Evolutionary conservation across 2,888 invertebrate genomes (phyloP).

Genomic region (Drosophila longiperda): DNA sequence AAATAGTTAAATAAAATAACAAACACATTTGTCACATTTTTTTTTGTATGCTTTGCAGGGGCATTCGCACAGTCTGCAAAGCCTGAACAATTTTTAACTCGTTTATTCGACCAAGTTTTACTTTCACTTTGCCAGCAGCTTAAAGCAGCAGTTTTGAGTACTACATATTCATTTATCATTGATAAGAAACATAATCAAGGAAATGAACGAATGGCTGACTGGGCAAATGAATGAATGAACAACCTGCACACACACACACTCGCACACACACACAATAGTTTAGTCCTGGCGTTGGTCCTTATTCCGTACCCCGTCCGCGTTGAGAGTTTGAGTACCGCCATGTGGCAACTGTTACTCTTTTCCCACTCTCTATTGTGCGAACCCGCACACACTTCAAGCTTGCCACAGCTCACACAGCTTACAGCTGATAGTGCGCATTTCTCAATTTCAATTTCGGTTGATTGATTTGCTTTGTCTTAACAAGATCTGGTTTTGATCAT

Average conservation of each 20-base stretch:
- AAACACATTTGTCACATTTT: neutral
- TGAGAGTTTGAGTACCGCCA: conserved; percentile 54
- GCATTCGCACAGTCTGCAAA: conserved; percentile 2
- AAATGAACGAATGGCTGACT: conserved; percentile 79
- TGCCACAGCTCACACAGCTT: conserved; percentile 42
- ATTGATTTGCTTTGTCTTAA: conserved; percentile 1
- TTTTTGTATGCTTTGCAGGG: conserved; percentile 1
- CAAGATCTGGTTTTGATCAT: neutral
- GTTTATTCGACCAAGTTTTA: conserved; percentile 46
- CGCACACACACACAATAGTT: neutral
- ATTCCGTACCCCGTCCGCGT: conserved; percentile 14
- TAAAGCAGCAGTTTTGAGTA: conserved; percentile 67
- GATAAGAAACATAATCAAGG: conserved; percentile 79
- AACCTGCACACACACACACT: conserved; percentile 12
- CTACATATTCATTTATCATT: conserved; percentile 78
- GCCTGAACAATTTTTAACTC: conserved; percentile 23
- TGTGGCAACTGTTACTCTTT: conserved; percentile 59
- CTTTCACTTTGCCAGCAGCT: conserved; percentile 74
- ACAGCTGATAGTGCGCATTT: conserved; percentile 12
- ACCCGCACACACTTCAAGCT: conserved; percentile 55
- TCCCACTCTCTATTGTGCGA: neutral
- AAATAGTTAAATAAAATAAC: neutral
- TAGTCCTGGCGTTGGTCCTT: neutral
- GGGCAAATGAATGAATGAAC: conserved; percentile 78
- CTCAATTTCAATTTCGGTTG: neutral